Percentiles rank a stretch among this genome's conserved stretches.
phyloP scores from a whole-genome alignment of 2,797 vertebrate species.

The Gymnocypris eckloni region DNA sequence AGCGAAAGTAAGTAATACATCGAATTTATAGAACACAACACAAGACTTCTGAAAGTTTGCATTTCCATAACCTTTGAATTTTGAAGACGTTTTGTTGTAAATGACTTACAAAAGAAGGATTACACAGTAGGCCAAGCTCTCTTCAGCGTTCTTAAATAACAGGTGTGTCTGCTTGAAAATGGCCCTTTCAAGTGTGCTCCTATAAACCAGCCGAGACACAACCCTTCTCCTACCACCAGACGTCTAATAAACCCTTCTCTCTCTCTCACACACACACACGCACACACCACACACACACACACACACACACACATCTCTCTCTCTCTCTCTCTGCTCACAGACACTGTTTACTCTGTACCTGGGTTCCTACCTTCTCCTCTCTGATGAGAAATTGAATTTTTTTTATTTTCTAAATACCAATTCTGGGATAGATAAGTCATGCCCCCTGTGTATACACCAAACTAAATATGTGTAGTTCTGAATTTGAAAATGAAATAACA shows the following conservation, averaged over 20 bases:
- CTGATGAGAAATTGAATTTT: constrained; percentile 79
- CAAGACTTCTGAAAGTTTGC: constrained; percentile 39
- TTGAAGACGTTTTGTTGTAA: constrained; percentile 63
- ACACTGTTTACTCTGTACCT: constrained; percentile 81
- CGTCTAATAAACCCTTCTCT: constrained; percentile 70
- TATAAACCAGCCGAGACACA: constrained; percentile 82
- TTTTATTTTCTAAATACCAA: constrained; percentile 77
- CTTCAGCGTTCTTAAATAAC: constrained; percentile 76
- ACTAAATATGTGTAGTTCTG: constrained; percentile 53
- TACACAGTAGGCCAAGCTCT: constrained; percentile 71
- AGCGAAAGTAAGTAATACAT: background rate
- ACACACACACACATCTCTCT: constrained; percentile 44
- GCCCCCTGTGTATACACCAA: constrained; percentile 69
- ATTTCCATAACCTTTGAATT: constrained; percentile 38
- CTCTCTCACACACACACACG: background rate
- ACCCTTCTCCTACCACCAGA: constrained; percentile 64
- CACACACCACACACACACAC: too few species aligned
- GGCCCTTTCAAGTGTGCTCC: constrained; percentile 78
- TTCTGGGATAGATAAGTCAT: constrained; percentile 75
- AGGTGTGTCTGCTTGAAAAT: constrained; percentile 78
- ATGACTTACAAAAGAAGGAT: constrained; percentile 64
- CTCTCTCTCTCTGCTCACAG: constrained; percentile 70
- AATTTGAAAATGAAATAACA: constrained; percentile 55
- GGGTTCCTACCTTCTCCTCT: constrained; percentile 75
- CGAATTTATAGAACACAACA: background rate